Evolutionary conservation across 2,113 vertebrate genomes (phyloP).

Genomic region (Callaeas wilsoni): DNA sequence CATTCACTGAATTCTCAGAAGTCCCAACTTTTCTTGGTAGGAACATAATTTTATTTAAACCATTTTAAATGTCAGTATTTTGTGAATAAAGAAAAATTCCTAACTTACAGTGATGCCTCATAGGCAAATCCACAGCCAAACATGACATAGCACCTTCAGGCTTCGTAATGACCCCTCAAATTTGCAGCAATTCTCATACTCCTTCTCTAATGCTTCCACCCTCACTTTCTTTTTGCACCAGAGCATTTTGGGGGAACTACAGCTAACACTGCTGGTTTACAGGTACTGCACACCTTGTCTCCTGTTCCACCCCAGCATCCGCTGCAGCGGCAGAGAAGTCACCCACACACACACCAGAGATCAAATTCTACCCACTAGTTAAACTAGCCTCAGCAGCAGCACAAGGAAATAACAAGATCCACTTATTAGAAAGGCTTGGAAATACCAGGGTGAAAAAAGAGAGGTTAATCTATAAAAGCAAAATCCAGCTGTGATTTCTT

Average conservation of each 20-base stretch:
- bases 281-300: background rate
- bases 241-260: background rate
- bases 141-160: background rate
- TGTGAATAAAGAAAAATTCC: background rate
- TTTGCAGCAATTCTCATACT: background rate
- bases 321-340: background rate
- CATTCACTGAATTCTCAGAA: background rate
- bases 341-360: background rate
- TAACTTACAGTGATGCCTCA: accelerated
- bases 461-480: background rate
- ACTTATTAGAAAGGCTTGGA: background rate
- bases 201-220: background rate
- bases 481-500: background rate
- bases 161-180: background rate
- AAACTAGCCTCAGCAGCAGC: background rate
- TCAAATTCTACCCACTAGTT: background rate
- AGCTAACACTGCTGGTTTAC: background rate
- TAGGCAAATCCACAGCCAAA: background rate
- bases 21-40: background rate
- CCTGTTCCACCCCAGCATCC: background rate
- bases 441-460: background rate
- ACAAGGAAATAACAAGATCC: background rate
- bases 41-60: background rate
- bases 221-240: background rate
- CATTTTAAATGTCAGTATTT: background rate